These are phyloP conservation scores for Melanogrammus aeglefinus DNA, from an alignment of 2,797 vertebrate genomes.

Conservation along the genomic window DNA sequence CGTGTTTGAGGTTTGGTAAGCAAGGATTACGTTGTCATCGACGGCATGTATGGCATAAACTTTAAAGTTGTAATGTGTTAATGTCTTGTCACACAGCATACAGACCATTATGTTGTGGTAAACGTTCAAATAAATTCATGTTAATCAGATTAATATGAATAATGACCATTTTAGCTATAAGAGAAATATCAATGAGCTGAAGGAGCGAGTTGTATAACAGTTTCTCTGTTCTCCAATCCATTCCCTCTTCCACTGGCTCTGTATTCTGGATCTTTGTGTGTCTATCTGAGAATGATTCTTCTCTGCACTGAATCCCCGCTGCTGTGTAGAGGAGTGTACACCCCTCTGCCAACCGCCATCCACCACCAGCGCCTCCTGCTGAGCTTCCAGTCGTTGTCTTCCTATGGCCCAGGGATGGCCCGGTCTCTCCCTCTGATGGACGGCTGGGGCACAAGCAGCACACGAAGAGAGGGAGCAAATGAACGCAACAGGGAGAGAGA, in stretches of 20 bases:
- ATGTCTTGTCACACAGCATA: not conserved
- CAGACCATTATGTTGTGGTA: not conserved
- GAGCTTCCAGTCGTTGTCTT: not conserved
- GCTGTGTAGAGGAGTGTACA: not conserved
- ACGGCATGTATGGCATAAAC: not conserved
- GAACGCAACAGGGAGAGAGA: not conserved
- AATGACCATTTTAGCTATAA: not conserved
- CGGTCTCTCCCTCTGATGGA: not conserved
- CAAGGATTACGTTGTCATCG: not conserved
- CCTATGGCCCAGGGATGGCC: not conserved
- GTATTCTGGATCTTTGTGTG: constrained; percentile 7
- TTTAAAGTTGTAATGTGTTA: not conserved
- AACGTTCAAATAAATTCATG: not conserved
- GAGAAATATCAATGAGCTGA: not conserved
- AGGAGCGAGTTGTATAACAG: not conserved
- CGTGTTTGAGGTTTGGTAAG: not conserved
- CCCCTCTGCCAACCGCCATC: not conserved
- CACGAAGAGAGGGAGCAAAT: not conserved
- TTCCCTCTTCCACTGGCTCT: not conserved
- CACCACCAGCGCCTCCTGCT: not conserved
- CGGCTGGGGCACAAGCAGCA: no score
- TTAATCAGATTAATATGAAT: not conserved
- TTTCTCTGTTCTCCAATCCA: no score
- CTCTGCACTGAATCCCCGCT: constrained; percentile 13
- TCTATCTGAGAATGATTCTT: constrained; percentile 8